Conservation (phyloP, 2,888 invertebrate genomes). For the Oscheius sp. region DNA sequence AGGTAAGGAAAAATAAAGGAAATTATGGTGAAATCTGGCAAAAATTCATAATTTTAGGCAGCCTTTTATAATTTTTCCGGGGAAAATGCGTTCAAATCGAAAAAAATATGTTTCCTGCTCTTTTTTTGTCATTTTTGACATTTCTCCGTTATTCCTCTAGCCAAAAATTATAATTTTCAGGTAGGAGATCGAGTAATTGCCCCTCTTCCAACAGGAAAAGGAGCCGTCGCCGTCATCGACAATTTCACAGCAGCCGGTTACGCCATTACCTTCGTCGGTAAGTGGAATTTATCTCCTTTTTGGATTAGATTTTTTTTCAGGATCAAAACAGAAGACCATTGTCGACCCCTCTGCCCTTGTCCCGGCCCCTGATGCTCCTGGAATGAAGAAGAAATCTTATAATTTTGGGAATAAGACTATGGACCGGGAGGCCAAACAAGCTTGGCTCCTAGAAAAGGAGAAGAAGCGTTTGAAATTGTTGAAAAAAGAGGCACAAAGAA, state of each 20-base stretch:
- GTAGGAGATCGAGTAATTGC: conserved; percentile 92
- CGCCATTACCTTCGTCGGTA: conserved; percentile 87
- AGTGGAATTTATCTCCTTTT: conserved; percentile 58
- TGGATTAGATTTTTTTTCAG: conserved; percentile 38
- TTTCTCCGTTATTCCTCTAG: no score
- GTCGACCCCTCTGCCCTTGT: conserved; percentile 63
- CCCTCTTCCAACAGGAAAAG: conserved; percentile 79
- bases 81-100: no score
- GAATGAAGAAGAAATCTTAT: conserved; percentile 66
- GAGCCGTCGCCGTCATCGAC: no score
- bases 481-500: conserved; percentile 91
- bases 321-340: conserved; percentile 64
- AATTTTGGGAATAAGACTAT: conserved; percentile 43
- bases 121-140: no score
- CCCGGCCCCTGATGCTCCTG: conserved; percentile 51
- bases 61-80: no score
- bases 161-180: conserved; percentile 70
- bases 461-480: conserved; percentile 83
- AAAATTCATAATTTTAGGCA: no score
- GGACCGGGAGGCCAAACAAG: conserved; percentile 60
- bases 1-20: no score
- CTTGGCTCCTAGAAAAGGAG: conserved; percentile 71
- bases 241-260: conserved; percentile 85
- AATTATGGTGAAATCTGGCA: no score
- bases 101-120: no score